Conservation (phyloP, 2,113 vertebrate genomes). For the Myrmecophaga tridactyla region DNA sequence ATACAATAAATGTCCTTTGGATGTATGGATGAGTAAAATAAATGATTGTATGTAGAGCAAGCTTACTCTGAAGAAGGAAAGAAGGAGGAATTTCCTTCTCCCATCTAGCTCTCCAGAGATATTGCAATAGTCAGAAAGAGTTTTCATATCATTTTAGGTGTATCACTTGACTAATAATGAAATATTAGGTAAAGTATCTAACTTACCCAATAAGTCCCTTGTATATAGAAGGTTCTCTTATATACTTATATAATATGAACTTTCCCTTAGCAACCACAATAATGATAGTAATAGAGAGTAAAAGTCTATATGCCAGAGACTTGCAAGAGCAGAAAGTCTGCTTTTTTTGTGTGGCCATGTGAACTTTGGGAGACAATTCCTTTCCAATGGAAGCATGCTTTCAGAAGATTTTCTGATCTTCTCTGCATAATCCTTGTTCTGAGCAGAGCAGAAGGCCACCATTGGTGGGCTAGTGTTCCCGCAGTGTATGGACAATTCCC, state of each 20-base stretch:
- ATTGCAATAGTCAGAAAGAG: background rate
- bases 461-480: background rate
- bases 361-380: background rate
- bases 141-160: background rate
- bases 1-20: background rate
- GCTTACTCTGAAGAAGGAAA: background rate
- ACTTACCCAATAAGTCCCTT: background rate
- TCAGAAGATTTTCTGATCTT: background rate
- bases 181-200: background rate
- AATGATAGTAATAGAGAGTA: background rate
- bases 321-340: background rate
- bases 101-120: background rate
- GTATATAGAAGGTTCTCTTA: background rate
- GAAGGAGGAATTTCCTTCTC: background rate
- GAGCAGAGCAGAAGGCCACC: background rate
- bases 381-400: background rate
- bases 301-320: background rate
- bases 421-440: background rate
- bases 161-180: background rate
- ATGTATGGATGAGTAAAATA: background rate
- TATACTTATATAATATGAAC: background rate
- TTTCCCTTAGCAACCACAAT: background rate
- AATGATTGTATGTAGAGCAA: background rate
- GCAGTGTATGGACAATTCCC: background rate
- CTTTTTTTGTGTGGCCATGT: background rate